Conservation (phyloP, 2,797 vertebrate genomes). For the Dryobates pubescens region DNA sequence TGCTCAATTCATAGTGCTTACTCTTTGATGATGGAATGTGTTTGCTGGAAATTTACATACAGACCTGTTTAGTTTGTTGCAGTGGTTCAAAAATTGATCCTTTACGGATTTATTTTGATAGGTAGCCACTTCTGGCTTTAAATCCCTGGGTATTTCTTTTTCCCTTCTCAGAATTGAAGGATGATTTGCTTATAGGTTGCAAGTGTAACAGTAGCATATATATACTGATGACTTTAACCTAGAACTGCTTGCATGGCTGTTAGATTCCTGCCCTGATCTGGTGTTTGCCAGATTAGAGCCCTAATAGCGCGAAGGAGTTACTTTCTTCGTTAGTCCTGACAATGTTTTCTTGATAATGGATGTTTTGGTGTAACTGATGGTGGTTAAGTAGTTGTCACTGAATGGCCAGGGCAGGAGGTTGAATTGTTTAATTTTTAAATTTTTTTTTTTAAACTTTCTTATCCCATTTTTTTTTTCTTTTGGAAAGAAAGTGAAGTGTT, state of each 20-base stretch:
- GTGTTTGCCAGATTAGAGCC: not conserved
- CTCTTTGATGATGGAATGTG: not conserved
- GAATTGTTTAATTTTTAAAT: not conserved
- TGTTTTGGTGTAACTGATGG: not conserved
- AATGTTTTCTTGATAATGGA: not conserved
- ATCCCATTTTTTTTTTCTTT: too few relatives aligned
- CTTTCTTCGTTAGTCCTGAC: not conserved
- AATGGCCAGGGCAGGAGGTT: not conserved
- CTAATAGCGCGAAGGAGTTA: not conserved
- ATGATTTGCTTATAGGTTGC: not conserved
- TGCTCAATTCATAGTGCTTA: not conserved
- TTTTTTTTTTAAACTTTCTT: too few relatives aligned
- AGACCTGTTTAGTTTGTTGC: not conserved
- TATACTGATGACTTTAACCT: not conserved
- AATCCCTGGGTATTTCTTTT: not conserved
- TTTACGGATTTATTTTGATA: not conserved
- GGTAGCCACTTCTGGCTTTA: not conserved
- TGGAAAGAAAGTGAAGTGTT: not conserved
- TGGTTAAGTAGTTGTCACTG: not conserved
- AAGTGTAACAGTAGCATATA: not conserved
- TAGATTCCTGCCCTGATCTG: not conserved
- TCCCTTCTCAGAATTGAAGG: not conserved
- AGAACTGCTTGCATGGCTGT: not conserved
- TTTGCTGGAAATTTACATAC: slow-evolving; percentile 34
- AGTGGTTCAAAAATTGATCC: not conserved